Evolutionary conservation across 2,888 invertebrate genomes (phyloP), one percentile per base, ranked within the genome.

Genomic region (Harpalus rubripes): DNA sequence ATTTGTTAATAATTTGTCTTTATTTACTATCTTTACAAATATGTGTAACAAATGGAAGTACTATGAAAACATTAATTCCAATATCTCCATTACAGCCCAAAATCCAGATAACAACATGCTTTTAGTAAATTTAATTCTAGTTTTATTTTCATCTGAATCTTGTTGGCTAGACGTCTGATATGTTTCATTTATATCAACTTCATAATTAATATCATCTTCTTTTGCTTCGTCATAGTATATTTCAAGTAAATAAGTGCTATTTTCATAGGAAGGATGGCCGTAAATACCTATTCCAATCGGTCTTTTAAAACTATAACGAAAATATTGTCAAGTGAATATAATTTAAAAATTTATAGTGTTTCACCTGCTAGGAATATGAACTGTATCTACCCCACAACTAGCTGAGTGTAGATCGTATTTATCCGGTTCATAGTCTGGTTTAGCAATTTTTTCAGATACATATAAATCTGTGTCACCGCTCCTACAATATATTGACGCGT

Each of bases 381-480:
- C 80, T 6, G 85, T 74, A 59, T 87, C 87, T 56, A 85, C 72
- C 26, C 87, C 87, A 76, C 87, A 87, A 15, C 86, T 86, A 7
- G 87, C 83, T 1, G 87, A 65, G 16, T 86, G 81, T 39, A 86
- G 79, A 68, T 87, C 87, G 56, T 87, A 86, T 72, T 72, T 41
- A 15, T 86, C 80, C 8, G 87, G 87, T 22, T 85, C 82, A 76
- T 81, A 87, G 8, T 86, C 82, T 7, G 87, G 87, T 76, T 86
- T 85, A 18, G 85, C 81, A 10, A 82, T 81, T 78, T 65, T 16
- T 39, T 86, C 86, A 0, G 87, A 86, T 26, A 87, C 76, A 56
- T 87, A 87, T 56, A 87, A 74, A 84, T 87, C 87, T 32, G 87
- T 86, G 82, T 87, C 87, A 7, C 87, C 87, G 74, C 82, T 85